Base-by-base conservation (phyloP, 1,140 invertebrate genomes). In the Pectinophora gossypiella region DNA sequence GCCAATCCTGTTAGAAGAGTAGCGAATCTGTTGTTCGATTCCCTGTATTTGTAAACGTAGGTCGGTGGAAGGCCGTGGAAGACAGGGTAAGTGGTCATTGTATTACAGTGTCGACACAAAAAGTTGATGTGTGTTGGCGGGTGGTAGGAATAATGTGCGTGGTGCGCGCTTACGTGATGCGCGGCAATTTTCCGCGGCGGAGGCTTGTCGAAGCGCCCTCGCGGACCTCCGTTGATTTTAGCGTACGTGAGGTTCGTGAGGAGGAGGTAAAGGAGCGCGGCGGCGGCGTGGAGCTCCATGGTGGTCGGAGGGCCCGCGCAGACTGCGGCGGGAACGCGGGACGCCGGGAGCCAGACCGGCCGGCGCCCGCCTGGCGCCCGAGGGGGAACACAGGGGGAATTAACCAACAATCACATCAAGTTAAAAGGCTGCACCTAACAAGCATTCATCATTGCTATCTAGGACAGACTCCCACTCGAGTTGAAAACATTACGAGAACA, bases 21-120 rank as follows among this genome's bases (percentile, higher is more conserved):
- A 19, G 70, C 65, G 38, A 70, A 82, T 56, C 75, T 66, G 32
- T 64, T 72, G n/a, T 58, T 64, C 9, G 68, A 75, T 51, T 83
- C 82, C 6, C 73, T 64, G 54, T 77, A 85, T 32, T 66, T 73
- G 48, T 82, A 85, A 3, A 84, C 72, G 47, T 85, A 85, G 0
- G 76, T 68, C 0, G 83, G 83, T 20, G 70, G 74, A 3, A 70
- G 40, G 40, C 68, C 68, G 21, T 82, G 74, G 57, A 74, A 86
- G 19, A 84, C 80, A 1, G 83, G 83, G 35, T 83, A 86, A 10
- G 64, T 50, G 5, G 61, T 56, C 6, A 72, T 63, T 19, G 68
- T 51, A 0, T 71, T 55, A 48, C 83, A 86, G 40, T 67, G 65
- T 1, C 72, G 71, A 35, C 83, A 85, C 55, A 73, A 70, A 52